These are phyloP conservation scores for Pachypanchax playfairii DNA, from an alignment of 2,113 vertebrate genomes.

Conservation along the genomic window DNA sequence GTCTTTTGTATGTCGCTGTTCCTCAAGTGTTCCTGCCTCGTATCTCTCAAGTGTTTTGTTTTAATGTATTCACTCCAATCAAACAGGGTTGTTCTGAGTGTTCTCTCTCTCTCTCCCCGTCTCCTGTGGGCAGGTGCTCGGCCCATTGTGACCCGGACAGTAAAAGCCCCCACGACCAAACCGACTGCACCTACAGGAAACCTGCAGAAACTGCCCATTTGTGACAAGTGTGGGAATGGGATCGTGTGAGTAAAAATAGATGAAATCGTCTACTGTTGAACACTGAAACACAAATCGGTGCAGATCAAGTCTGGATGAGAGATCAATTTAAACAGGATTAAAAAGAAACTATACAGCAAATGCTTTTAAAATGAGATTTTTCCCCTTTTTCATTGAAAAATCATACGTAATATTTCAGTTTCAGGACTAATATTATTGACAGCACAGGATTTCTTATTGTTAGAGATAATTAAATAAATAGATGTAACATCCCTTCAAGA, in stretches of 20 bases:
- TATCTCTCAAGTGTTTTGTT: slow-evolving; percentile 23
- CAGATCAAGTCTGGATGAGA: too few species aligned
- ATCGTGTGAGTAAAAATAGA: slow-evolving; percentile 88
- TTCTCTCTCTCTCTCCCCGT: slow-evolving; percentile 8
- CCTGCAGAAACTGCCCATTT: slow-evolving; percentile 91
- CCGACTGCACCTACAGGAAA: slow-evolving; percentile 77
- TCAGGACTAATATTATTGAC: too few species aligned
- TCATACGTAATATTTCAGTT: too few species aligned
- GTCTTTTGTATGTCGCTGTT: neutral
- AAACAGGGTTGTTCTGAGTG: slow-evolving; percentile 6
- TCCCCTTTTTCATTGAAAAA: too few species aligned
- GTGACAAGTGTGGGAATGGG: slow-evolving; percentile 95
- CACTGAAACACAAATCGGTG: neutral
- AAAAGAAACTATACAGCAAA: neutral
- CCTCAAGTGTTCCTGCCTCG: neutral
- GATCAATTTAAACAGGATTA: too few species aligned
- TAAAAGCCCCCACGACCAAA: slow-evolving; percentile 89
- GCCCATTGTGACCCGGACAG: slow-evolving; percentile 87
- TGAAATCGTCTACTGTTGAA: slow-evolving; percentile 30
- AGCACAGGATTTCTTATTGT: too few species aligned
- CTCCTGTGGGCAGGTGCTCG: slow-evolving; percentile 81
- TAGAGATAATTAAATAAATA: too few species aligned
- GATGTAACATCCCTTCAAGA: too few species aligned
- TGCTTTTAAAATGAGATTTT: too few species aligned
- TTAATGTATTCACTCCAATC: neutral